Evolutionary conservation across 2,113 vertebrate genomes (phyloP).

Genomic region (Toxotes jaculatrix): DNA sequence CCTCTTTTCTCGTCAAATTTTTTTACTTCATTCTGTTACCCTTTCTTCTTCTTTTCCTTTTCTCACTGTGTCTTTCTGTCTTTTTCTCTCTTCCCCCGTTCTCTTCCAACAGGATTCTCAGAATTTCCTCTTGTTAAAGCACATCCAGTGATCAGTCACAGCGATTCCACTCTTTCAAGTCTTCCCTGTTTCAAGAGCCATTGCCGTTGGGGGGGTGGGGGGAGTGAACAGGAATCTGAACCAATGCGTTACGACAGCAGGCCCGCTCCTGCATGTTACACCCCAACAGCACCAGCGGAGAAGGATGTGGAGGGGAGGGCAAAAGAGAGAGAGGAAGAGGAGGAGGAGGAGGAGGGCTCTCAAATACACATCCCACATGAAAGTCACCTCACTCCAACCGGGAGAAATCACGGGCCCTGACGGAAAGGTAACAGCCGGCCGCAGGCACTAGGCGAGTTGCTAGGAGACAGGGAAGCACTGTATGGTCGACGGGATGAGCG

Average conservation of each 20-base stretch:
- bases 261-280: conserved; percentile 70
- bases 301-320: conserved; percentile 17
- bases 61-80: conserved; percentile 23
- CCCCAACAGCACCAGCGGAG: conserved; percentile 65
- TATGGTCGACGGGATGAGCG: conserved; percentile 59
- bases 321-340: conserved; percentile 10
- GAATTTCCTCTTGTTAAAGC: conserved; percentile 75
- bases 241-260: conserved; percentile 79
- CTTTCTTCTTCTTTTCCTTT: conserved; percentile 29
- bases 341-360: conserved; percentile 53
- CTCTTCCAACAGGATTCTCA: conserved; percentile 57
- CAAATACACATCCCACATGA: conserved; percentile 78
- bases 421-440: conserved; percentile 80
- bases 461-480: conserved; percentile 78
- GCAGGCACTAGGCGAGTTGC: conserved; percentile 76
- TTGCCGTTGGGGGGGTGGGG: conserved; percentile 65
- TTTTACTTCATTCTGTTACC: conserved; percentile 44
- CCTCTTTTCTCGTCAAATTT: conserved; percentile 44
- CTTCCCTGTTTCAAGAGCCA: conserved; percentile 75
- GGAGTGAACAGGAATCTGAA: conserved; percentile 75
- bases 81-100: conserved; percentile 14
- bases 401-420: conserved; percentile 75
- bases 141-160: conserved; percentile 77
- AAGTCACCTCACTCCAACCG: conserved; percentile 79
- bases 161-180: conserved; percentile 79